These are phyloP conservation scores for Deladenus siricidicola DNA, from an alignment of 2,888 invertebrate genomes.

Conservation along the genomic window DNA sequence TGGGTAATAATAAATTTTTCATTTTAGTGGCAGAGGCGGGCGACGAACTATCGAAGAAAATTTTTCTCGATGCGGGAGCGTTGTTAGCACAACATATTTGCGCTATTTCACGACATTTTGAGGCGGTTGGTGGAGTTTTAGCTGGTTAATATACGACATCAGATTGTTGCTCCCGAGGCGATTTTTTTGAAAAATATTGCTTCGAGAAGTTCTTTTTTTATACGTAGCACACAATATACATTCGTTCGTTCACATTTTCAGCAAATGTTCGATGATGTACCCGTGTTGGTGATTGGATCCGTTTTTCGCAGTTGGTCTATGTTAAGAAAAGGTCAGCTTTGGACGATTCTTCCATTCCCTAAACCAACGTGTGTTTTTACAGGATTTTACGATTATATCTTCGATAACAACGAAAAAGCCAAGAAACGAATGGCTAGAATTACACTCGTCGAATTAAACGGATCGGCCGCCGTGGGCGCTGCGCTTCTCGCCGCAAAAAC, in stretches of 20 bases:
- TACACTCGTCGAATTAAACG: background rate
- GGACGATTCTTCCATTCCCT: too few relatives aligned
- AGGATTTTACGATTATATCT: constrained; percentile 2
- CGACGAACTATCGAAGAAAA: constrained; percentile 66
- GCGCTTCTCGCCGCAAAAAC: background rate
- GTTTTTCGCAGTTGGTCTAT: constrained; percentile 39
- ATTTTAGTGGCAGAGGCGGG: constrained; percentile 62
- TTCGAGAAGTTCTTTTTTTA: background rate
- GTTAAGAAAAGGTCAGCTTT: constrained; percentile 24
- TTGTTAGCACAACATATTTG: constrained; percentile 64
- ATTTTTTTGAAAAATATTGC: too few relatives aligned
- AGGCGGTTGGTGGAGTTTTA: constrained; percentile 21
- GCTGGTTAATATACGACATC: too few relatives aligned
- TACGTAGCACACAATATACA: background rate
- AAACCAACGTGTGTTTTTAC: too few relatives aligned
- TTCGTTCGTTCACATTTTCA: constrained; percentile 9
- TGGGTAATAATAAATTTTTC: background rate
- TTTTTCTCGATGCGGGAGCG: constrained; percentile 68
- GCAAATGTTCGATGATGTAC: constrained; percentile 27
- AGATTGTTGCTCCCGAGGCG: too few relatives aligned
- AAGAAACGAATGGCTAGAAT: background rate
- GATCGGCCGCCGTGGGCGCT: constrained; percentile 4
- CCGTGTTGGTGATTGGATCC: constrained; percentile 37
- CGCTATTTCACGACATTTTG: constrained; percentile 63
- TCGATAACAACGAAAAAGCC: background rate